Percentiles rank a stretch among this genome's conserved stretches.
Evolutionary conservation across 2,888 invertebrate species (phyloP).

Genomic region (Parnassius smintheus): DNA sequence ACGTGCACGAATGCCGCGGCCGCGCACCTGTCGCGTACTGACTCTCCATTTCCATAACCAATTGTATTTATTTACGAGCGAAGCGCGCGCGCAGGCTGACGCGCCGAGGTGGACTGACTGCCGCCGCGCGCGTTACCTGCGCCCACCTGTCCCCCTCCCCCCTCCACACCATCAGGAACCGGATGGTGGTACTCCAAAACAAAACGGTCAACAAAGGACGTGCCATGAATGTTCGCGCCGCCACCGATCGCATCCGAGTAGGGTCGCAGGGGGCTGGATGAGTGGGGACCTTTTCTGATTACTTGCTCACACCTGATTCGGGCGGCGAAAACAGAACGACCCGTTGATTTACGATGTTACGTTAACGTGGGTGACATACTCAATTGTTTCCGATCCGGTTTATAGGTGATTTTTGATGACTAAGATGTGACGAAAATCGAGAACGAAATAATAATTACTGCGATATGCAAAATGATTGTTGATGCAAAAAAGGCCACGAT

Average conservation of each 20-base stretch:
- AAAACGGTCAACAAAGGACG: slow-evolving; percentile 80
- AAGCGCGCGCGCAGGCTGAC: slow-evolving; percentile 74
- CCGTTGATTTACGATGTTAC: slow-evolving; percentile 39
- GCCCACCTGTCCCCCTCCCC: slow-evolving; percentile 76
- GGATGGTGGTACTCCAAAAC: slow-evolving; percentile 80
- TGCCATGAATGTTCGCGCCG: slow-evolving; percentile 78
- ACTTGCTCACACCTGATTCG: slow-evolving; percentile 67
- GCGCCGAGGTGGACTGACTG: slow-evolving; percentile 71
- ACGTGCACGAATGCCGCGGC: slow-evolving; percentile 76
- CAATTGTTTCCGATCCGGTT: slow-evolving; percentile 44
- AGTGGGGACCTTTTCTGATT: slow-evolving; percentile 48
- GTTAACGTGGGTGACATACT: slow-evolving; percentile 36
- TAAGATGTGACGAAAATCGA: slow-evolving; percentile 44
- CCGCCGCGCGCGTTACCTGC: slow-evolving; percentile 70
- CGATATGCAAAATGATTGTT: slow-evolving; percentile 53
- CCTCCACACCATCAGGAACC: slow-evolving; percentile 76
- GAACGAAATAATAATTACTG: slow-evolving; percentile 50
- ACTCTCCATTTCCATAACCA: slow-evolving; percentile 72
- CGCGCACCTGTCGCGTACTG: slow-evolving; percentile 79
- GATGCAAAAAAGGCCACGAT: slow-evolving; percentile 47
- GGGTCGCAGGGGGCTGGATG: slow-evolving; percentile 51
- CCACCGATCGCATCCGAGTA: slow-evolving; percentile 57
- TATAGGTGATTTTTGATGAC: slow-evolving; percentile 44
- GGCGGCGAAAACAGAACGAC: slow-evolving; percentile 44
- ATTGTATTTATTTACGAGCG: slow-evolving; percentile 56